A percentile compares a stretch with the other conserved stretches of the same genome.
phyloP scores from a whole-genome alignment of 2,113 vertebrate species.

The Phalacrocorax aristotelis region DNA sequence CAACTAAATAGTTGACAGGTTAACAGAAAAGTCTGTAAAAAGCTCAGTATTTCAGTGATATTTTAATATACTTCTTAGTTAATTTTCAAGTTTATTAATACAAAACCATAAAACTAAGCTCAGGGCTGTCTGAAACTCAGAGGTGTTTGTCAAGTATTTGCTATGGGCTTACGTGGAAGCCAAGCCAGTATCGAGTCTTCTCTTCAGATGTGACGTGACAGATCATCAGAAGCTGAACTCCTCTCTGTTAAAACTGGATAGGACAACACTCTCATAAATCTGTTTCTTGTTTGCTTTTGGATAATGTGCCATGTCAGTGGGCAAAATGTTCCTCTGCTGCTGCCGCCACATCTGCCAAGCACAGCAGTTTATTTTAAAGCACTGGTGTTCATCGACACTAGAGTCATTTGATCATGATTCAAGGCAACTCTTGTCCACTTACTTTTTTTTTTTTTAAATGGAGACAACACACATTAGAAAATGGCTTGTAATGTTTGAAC shows the following conservation, averaged over 20 bases:
- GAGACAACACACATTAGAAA: background rate
- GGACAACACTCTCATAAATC: background rate
- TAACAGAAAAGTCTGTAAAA: background rate
- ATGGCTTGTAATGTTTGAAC: background rate
- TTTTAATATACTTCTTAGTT: background rate
- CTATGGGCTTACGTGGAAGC: background rate
- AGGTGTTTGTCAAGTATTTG: background rate
- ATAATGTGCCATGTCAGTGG: background rate
- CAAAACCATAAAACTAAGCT: background rate
- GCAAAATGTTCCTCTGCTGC: background rate
- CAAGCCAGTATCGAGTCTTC: background rate
- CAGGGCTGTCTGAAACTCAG: background rate
- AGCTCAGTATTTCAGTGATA: background rate
- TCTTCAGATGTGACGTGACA: background rate
- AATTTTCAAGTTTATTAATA: background rate
- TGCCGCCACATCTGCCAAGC: background rate
- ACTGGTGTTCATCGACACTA: background rate
- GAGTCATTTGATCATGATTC: background rate
- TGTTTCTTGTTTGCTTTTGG: conserved; percentile 7
- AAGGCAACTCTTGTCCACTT: background rate
- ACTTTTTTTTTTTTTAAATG: background rate
- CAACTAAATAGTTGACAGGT: background rate
- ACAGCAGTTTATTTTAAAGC: background rate
- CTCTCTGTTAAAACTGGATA: background rate
- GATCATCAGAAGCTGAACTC: background rate